phyloP scores from a whole-genome alignment of 2,888 invertebrate genomes.

The Plagiodera versicolora region DNA sequence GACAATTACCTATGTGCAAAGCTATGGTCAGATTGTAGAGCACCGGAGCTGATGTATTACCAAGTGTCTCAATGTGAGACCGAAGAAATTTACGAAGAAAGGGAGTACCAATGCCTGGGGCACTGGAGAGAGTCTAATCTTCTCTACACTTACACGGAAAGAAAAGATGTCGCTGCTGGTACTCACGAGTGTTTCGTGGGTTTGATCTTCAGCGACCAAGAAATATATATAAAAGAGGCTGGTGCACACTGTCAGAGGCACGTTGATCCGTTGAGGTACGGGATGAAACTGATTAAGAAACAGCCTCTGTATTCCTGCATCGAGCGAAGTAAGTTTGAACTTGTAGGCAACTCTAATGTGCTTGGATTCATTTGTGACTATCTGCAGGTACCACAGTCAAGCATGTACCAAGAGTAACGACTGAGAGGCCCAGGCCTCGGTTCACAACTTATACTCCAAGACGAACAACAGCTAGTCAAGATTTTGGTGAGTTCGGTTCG shows the following conservation, averaged over 20 bases:
- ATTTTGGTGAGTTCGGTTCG: conserved; percentile 35
- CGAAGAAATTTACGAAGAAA: conserved; percentile 64
- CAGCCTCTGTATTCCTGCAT: conserved; percentile 47
- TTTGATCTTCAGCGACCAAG: conserved; percentile 60
- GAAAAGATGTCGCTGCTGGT: conserved; percentile 61
- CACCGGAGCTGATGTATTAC: conserved; percentile 68
- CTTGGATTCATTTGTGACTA: not conserved
- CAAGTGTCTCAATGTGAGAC: conserved; percentile 65
- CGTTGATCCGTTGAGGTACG: conserved; percentile 61
- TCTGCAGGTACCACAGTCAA: conserved; percentile 25
- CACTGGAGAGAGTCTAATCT: conserved; percentile 67
- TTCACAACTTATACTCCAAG: conserved; percentile 25
- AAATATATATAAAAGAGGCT: conserved; percentile 68
- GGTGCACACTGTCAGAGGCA: conserved; percentile 66
- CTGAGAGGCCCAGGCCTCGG: conserved; percentile 17
- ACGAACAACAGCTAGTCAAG: conserved; percentile 27
- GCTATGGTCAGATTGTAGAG: conserved; percentile 66
- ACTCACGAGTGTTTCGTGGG: conserved; percentile 70
- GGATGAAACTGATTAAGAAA: conserved; percentile 64
- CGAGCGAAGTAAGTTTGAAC: conserved; percentile 28
- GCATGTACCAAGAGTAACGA: conserved; percentile 18
- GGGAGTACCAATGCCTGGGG: conserved; percentile 67
- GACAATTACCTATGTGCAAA: conserved; percentile 63
- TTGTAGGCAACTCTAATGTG: not conserved
- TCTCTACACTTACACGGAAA: conserved; percentile 66